These are phyloP conservation scores for Microcebus ravelobensis DNA, from an alignment of 2,113 vertebrate genomes.

Conservation along the genomic window DNA sequence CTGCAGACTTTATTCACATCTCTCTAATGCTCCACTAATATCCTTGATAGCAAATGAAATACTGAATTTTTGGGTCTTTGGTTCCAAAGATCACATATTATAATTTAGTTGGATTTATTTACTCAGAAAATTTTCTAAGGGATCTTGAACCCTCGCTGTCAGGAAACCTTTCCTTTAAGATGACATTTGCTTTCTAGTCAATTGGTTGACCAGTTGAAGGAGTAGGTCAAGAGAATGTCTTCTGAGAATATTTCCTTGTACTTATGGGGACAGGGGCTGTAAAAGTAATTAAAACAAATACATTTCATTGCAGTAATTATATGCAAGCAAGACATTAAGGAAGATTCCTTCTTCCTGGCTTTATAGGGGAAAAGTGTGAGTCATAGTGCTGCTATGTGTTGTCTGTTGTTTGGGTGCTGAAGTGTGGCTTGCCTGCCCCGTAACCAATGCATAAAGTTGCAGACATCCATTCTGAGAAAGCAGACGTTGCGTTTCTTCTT, in stretches of 20 bases:
- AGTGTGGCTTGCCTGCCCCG: neutral
- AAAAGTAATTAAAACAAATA: neutral
- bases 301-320: neutral
- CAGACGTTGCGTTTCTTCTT: neutral
- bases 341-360: neutral
- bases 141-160: neutral
- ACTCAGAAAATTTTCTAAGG: constrained; percentile 38
- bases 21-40: neutral
- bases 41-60: neutral
- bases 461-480: neutral
- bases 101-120: constrained; percentile 7
- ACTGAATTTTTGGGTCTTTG: neutral
- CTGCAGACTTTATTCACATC: neutral
- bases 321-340: neutral
- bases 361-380: neutral
- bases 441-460: neutral
- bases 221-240: neutral
- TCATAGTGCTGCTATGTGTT: neutral
- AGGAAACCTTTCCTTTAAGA: neutral
- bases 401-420: too few species aligned
- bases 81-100: neutral
- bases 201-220: neutral
- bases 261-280: neutral
- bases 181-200: neutral
- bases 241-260: neutral